Conservation (phyloP, 1,140 invertebrate species). For the Hesperophylax magnus region DNA sequence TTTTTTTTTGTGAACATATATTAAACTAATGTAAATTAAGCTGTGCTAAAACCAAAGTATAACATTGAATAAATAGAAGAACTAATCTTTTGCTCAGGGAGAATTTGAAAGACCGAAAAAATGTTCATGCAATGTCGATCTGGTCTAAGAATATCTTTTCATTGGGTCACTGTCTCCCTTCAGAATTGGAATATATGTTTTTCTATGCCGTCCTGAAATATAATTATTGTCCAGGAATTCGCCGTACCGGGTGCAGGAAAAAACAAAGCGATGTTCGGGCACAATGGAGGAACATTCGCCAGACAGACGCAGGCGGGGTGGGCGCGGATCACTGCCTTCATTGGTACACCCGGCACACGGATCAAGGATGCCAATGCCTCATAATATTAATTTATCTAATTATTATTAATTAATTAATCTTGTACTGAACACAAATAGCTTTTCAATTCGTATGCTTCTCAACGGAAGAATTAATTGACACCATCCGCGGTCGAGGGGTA, state of each 20-base stretch:
- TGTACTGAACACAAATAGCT: not conserved
- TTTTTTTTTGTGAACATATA: too few species aligned
- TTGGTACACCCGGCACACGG: conserved; percentile 10
- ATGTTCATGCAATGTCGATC: too few species aligned
- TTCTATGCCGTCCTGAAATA: conserved; percentile 14
- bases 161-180: conserved; percentile 30
- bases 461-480: too few species aligned
- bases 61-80: too few species aligned
- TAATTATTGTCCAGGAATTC: conserved; percentile 26
- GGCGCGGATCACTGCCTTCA: not conserved
- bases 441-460: too few species aligned
- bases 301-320: conserved; percentile 27
- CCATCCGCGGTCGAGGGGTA: too few species aligned
- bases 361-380: not conserved
- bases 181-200: conserved; percentile 4
- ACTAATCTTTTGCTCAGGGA: too few species aligned
- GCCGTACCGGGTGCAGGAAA: conserved; percentile 12
- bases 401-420: too few species aligned
- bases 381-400: not conserved
- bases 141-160: not conserved
- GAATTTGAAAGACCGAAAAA: too few species aligned
- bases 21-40: too few species aligned
- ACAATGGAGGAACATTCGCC: conserved; percentile 24
- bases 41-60: too few species aligned
- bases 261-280: conserved; percentile 18